phyloP scores from a whole-genome alignment of 2,113 vertebrate genomes.

The Passer montanus region DNA sequence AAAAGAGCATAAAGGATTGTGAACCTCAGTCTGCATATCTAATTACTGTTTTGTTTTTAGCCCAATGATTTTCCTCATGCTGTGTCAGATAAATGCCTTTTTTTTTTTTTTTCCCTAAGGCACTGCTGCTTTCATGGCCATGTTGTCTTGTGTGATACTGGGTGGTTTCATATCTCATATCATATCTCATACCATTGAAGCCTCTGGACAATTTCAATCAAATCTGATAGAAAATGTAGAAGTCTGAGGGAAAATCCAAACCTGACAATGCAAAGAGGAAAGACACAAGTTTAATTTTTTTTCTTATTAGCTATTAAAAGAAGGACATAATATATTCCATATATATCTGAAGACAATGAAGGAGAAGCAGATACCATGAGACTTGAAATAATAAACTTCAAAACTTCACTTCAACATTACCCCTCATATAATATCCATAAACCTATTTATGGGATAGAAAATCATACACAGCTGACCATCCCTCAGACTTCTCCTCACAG shows the following conservation, averaged over 20 bases:
- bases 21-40: background rate
- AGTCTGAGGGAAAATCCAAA: background rate
- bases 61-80: background rate
- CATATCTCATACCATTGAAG: background rate
- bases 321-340: fast-evolving
- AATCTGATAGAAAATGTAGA: background rate
- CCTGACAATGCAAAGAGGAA: background rate
- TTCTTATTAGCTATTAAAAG: background rate
- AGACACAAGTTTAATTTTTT: background rate
- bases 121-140: background rate
- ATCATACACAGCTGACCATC: fast-evolving
- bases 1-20: background rate
- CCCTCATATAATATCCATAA: background rate
- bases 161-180: background rate
- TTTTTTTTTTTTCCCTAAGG: background rate
- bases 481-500: background rate
- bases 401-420: background rate
- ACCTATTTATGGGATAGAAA: background rate
- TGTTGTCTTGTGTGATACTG: background rate
- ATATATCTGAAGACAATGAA: background rate
- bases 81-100: background rate
- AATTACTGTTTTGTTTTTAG: background rate
- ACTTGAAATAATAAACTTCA: background rate
- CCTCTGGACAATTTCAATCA: background rate
- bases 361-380: background rate